Evolutionary conservation across 2,797 vertebrate species (phyloP).

Genomic region (Potorous gilbertii): DNA sequence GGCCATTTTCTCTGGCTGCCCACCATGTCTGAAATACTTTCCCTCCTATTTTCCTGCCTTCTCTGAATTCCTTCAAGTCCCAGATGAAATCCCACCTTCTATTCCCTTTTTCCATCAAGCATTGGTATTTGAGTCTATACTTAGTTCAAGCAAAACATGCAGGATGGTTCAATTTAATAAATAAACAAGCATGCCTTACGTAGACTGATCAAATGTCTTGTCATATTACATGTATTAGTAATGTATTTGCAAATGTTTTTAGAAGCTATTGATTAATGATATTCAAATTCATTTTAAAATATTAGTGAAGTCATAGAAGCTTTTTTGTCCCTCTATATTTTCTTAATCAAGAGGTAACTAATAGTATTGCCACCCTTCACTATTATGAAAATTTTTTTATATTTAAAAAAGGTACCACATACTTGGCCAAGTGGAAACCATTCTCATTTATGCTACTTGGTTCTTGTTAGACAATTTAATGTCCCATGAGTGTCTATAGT

Average conservation of each 20-base stretch:
- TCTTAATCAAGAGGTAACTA: background rate
- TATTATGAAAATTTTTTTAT: background rate
- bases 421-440: background rate
- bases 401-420: background rate
- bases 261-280: background rate
- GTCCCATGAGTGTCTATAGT: background rate
- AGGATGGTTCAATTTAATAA: background rate
- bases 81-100: background rate
- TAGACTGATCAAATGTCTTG: background rate
- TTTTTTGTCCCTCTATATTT: background rate
- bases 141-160: background rate
- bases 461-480: background rate
- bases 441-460: background rate
- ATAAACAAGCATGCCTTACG: background rate
- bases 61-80: background rate
- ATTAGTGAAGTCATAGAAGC: background rate
- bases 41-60: background rate
- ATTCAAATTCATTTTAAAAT: background rate
- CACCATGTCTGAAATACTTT: background rate
- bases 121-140: background rate
- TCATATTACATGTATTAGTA: background rate
- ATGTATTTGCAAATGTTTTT: background rate
- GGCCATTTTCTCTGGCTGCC: slow-evolving; percentile 40
- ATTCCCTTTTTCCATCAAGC: background rate
- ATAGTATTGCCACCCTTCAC: background rate